phyloP scores from a whole-genome alignment of 2,797 vertebrate species.

The Epinephelus coioides region DNA sequence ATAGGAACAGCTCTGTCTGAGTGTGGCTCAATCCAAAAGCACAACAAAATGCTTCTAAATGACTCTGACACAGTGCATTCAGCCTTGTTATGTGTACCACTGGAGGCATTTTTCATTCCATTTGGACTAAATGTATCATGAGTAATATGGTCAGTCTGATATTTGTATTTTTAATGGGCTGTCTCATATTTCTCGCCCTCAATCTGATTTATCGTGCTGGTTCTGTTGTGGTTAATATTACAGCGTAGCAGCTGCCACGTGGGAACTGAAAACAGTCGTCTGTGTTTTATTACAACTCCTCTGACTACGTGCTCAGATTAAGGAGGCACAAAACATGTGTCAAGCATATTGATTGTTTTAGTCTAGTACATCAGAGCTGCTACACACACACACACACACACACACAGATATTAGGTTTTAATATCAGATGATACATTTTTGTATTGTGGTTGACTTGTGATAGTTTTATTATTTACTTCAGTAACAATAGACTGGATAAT shows the following conservation, averaged over 20 bases:
- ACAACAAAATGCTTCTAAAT: conserved; percentile 17
- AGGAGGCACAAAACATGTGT: conserved; percentile 4
- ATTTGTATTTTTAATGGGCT: conserved; percentile 59
- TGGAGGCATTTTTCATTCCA: conserved; percentile 52
- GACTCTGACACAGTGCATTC: conserved; percentile 23
- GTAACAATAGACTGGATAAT: background rate
- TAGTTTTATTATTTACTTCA: background rate
- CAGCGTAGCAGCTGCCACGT: conserved; percentile 3
- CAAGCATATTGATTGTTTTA: conserved; percentile 10
- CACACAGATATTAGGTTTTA: background rate
- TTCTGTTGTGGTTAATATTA: conserved; percentile 35
- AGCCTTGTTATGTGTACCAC: conserved; percentile 25
- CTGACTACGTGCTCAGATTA: conserved; percentile 16
- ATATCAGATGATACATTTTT: background rate
- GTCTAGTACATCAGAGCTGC: background rate
- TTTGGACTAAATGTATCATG: conserved; percentile 56
- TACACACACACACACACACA: background rate
- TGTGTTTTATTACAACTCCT: conserved; percentile 40
- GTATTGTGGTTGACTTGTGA: background rate
- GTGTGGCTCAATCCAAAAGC: conserved; percentile 11
- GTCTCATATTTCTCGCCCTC: conserved; percentile 20
- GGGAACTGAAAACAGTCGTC: conserved; percentile 32
- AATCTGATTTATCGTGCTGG: conserved; percentile 41
- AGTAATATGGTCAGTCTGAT: conserved; percentile 48
- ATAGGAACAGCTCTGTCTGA: background rate